These are phyloP conservation scores for Pangasius krempfi DNA, from an alignment of 2,797 vertebrate species.

Conservation along the genomic window DNA sequence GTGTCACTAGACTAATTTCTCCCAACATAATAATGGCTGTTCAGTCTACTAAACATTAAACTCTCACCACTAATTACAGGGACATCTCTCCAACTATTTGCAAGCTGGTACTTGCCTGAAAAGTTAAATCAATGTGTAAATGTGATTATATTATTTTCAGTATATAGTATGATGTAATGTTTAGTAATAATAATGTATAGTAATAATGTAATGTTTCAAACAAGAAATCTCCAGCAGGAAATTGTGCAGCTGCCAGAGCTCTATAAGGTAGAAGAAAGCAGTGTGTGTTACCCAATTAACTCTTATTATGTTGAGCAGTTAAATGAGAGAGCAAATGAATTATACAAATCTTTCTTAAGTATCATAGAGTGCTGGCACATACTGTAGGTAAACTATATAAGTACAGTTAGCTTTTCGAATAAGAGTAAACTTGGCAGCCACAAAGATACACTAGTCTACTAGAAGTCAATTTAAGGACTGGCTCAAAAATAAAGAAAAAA, in stretches of 20 bases:
- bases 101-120: background rate
- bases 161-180: background rate
- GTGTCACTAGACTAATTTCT: background rate
- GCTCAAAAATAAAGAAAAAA: background rate
- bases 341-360: background rate
- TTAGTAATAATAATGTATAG: background rate
- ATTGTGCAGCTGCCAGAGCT: background rate
- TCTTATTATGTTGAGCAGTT: constrained; percentile 9
- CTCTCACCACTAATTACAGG: background rate
- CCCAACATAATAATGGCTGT: background rate
- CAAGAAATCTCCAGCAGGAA: background rate
- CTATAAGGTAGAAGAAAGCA: constrained; percentile 12
- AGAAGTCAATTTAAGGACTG: constrained; percentile 17
- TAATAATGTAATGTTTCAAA: background rate
- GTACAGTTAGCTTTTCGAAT: background rate
- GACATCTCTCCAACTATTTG: background rate
- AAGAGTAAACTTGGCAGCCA: background rate
- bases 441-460: background rate
- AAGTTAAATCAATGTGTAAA: background rate
- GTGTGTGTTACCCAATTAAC: constrained; percentile 12
- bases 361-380: constrained; percentile 34
- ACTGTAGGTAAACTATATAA: constrained; percentile 1
- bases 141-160: background rate
- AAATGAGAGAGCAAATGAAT: background rate
- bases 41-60: constrained; percentile 9